A percentile compares a stretch with the other conserved stretches of the same genome.
These are phyloP conservation scores for Cyprinodon variegatus DNA, from an alignment of 2,113 vertebrate species.

Conservation along the genomic window DNA sequence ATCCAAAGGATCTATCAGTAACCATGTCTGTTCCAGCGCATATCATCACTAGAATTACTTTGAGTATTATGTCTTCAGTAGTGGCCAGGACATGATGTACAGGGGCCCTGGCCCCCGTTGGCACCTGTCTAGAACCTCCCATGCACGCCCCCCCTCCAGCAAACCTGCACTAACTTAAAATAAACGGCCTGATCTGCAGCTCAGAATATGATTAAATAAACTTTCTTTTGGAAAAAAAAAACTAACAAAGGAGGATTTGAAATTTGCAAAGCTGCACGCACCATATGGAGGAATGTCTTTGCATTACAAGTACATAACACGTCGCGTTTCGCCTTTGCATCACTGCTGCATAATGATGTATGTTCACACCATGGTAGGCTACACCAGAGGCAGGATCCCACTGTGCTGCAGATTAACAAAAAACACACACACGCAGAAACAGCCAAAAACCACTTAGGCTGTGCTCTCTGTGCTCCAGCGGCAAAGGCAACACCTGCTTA, in stretches of 20 bases:
- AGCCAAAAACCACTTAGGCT: conserved; percentile 74
- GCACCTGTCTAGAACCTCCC: too few species aligned
- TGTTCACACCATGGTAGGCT: conserved; percentile 69
- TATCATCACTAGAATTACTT: too few species aligned
- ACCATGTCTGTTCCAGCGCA: too few species aligned
- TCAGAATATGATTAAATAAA: conserved; percentile 59
- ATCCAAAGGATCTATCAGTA: too few species aligned
- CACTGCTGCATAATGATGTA: conserved; percentile 76
- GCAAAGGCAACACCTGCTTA: conserved; percentile 80
- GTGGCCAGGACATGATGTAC: too few species aligned
- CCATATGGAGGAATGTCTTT: conserved; percentile 72
- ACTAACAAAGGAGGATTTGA: conserved; percentile 63
- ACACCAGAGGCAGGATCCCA: conserved; percentile 76
- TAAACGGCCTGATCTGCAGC: conserved; percentile 35
- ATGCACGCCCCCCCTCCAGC: too few species aligned
- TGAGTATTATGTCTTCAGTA: too few species aligned
- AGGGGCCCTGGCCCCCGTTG: too few species aligned
- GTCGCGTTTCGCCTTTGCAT: conserved; percentile 68
- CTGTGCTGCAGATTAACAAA: conserved; percentile 76
- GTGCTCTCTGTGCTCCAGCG: conserved; percentile 73
- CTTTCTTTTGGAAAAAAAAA: conserved; percentile 60
- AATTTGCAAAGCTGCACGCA: conserved; percentile 21
- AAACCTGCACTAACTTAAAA: conserved; percentile 2
- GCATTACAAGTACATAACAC: conserved; percentile 70
- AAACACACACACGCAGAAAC: conserved; percentile 44